Evolutionary conservation across 2,113 vertebrate species (phyloP).

Genomic region (Isichthys henryi): DNA sequence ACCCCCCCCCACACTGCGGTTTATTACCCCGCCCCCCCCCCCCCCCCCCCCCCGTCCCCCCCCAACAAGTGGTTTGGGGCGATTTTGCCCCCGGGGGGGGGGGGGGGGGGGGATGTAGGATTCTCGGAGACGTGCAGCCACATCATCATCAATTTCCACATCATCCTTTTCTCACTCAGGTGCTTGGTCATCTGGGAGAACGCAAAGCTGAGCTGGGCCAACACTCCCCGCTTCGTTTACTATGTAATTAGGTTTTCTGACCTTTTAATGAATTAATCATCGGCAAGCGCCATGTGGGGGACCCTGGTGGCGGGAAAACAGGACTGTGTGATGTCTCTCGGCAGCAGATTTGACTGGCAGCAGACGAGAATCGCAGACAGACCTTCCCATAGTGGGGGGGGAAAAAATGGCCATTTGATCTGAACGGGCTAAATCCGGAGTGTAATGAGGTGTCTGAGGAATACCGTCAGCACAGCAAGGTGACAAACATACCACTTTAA

Average conservation of each 20-base stretch:
- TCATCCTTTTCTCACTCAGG: background rate
- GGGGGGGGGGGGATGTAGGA: background rate
- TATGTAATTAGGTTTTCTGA: background rate
- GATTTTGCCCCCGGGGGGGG: too few relatives aligned
- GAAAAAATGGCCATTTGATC: background rate
- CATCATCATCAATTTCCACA: background rate
- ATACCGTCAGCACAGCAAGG: background rate
- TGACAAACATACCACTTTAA: background rate
- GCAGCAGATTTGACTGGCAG: background rate
- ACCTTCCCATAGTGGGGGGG: background rate
- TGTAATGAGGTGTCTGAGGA: background rate
- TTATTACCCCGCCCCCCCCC: too few relatives aligned
- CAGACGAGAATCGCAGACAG: background rate
- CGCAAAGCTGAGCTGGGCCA: background rate
- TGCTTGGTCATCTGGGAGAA: background rate
- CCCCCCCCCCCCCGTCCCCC: too few relatives aligned
- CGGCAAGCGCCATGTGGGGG: background rate
- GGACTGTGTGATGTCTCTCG: background rate
- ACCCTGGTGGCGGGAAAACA: background rate
- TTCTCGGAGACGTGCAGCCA: background rate
- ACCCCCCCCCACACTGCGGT: too few relatives aligned
- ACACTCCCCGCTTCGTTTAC: background rate
- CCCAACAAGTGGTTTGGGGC: too few relatives aligned
- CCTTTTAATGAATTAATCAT: slow-evolving; percentile 22
- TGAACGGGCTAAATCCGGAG: background rate